Percentiles rank a stretch among this genome's conserved stretches.
These are phyloP conservation scores for Manis javanica DNA, from an alignment of 2,797 vertebrate species.

Conservation along the genomic window DNA sequence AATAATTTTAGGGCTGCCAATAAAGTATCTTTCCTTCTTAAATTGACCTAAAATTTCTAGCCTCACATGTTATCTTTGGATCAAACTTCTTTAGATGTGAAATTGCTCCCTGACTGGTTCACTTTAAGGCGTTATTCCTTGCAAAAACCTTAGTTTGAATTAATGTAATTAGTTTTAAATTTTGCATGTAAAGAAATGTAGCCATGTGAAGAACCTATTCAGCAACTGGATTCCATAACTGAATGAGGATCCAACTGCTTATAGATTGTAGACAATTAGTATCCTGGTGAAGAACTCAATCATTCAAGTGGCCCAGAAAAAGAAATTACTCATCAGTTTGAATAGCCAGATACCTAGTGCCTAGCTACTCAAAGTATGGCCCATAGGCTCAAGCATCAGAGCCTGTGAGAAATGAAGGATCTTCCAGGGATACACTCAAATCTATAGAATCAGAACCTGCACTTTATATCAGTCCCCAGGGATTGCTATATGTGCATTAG, in stretches of 20 bases:
- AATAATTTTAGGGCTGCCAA: background rate
- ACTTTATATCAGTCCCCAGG: background rate
- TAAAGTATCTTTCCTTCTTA: background rate
- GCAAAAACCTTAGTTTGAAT: background rate
- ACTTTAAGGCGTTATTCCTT: background rate
- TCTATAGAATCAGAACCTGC: background rate
- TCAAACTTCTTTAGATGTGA: background rate
- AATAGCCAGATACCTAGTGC: background rate
- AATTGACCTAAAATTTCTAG: background rate
- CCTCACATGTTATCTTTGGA: background rate
- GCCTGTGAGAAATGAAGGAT: background rate
- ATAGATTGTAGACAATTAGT: background rate
- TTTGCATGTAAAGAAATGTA: background rate
- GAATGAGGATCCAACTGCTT: background rate
- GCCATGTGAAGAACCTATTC: background rate
- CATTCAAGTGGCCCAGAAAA: background rate
- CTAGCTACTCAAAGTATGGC: background rate
- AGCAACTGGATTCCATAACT: background rate
- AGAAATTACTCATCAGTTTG: background rate
- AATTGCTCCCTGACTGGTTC: background rate
- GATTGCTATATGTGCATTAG: background rate
- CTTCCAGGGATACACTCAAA: background rate
- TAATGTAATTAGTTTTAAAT: background rate
- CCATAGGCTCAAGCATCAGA: background rate
- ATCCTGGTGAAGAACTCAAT: background rate